phyloP scores from a whole-genome alignment of 2,113 vertebrate species.

The Tachycineta bicolor region DNA sequence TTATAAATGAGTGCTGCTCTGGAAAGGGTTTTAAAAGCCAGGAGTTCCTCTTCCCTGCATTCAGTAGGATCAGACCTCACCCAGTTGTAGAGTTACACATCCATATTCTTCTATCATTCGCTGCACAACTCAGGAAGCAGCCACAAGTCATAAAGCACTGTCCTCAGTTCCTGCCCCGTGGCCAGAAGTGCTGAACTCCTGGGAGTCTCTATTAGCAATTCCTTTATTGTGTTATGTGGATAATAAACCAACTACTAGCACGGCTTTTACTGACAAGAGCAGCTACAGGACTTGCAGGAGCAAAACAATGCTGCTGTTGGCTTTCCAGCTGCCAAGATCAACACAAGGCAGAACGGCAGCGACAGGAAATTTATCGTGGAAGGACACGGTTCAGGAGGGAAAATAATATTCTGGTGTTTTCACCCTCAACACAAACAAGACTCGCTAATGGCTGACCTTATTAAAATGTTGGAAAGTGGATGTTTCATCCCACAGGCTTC shows the following conservation, averaged over 20 bases:
- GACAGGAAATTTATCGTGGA: not conserved
- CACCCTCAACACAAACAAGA: not conserved
- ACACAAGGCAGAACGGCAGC: not conserved
- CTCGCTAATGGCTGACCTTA: not conserved
- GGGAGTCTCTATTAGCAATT: not conserved
- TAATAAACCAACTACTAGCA: constrained; percentile 11
- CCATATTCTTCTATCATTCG: not conserved
- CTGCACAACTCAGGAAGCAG: not conserved
- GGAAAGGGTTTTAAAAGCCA: not conserved
- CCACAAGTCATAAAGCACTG: not conserved
- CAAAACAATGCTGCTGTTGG: not conserved
- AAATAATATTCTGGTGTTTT: not conserved
- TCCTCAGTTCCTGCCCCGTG: not conserved
- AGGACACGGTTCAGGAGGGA: not conserved
- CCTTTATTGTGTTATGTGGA: not conserved
- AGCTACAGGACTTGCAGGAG: not conserved
- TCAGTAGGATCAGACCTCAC: not conserved
- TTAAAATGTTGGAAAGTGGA: not conserved
- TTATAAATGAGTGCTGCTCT: not conserved
- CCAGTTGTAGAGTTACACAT: not conserved
- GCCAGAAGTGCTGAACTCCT: not conserved
- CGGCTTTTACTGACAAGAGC: not conserved
- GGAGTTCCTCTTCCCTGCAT: not conserved
- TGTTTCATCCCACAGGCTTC: not conserved
- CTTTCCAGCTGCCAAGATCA: not conserved